phyloP scores from a whole-genome alignment of 2,888 invertebrate genomes.

The Papilio protenor region DNA sequence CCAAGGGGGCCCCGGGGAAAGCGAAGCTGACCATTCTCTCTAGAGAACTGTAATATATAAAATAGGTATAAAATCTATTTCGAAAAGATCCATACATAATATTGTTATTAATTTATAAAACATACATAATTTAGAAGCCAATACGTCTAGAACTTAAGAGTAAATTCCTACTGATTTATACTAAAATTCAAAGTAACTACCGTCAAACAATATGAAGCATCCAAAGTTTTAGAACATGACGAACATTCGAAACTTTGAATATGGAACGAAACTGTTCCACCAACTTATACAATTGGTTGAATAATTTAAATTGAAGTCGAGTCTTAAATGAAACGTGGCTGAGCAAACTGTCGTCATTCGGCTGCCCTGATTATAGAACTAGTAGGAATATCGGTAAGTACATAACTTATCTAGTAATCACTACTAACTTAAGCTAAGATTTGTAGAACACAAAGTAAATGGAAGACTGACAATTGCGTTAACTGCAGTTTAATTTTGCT shows the following conservation, averaged over 20 bases:
- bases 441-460: not conserved
- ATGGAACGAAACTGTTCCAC: constrained; percentile 27
- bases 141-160: not conserved
- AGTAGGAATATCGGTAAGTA: not conserved
- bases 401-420: not conserved
- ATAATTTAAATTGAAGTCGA: constrained; percentile 32
- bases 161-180: not conserved
- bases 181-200: constrained; percentile 6
- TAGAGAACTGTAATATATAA: no score
- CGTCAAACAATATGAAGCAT: constrained; percentile 29
- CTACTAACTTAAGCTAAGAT: not conserved
- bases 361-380: not conserved
- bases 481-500: no score
- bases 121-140: not conserved
- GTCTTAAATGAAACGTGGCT: constrained; percentile 28
- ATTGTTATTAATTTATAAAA: no score
- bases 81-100: no score
- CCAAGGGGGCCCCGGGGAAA: no score
- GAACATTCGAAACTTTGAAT: constrained; percentile 30
- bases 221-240: constrained; percentile 23
- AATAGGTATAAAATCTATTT: no score
- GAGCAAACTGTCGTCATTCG: constrained; percentile 8
- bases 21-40: no score
- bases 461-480: no score
- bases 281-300: constrained; percentile 27